Base-by-base conservation (phyloP, 1,140 invertebrate species). In the Megalopta genalis region DNA sequence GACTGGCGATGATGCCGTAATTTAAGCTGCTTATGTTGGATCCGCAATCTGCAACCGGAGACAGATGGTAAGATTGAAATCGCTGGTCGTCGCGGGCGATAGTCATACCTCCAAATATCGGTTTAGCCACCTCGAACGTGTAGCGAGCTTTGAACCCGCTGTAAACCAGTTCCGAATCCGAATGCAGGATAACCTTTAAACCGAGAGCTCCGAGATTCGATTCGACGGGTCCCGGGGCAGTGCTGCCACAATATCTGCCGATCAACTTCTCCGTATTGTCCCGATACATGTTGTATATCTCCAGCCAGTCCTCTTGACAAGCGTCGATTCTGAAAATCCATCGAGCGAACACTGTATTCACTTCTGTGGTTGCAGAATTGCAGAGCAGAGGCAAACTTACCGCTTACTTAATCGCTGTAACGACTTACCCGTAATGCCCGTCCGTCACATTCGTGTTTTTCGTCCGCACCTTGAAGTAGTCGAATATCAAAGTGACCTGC, bases 131-230 rank as follows among this genome's bases (percentile, higher is more conserved):
- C 92, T 98, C 96, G 91, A 98, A 99, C 80, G 96, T 95, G 89
- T 99, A 99, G 84, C 96, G 93, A 3, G 97, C 97, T 89, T 97
- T 97, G 91, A 99, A 99, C 16, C 98, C 98, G 85, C 96, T 98
- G 77, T 95, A 97, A 27, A 98, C 97, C 57, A 95, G 95, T 81
- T 96, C 96, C 12, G 94, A 93, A 89, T 99, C 97, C 8, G 98
- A 97, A 89, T 97, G 96, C 42, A 98, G 93, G 60, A 98, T 94
- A 25, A 99, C 95, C 88, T 96, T 97, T 39, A 98, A 93, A 5
- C 96, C 97, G 54, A 95, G 94, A 14, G 97, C 97, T 25, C 97
- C 97, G 27, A 96, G 94, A 89, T 97, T 97, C 46, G 97, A 98
- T 92, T 98, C 96, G 76, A 98, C 95, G 16, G 98, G 98, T 46